phyloP scores from a whole-genome alignment of 2,113 vertebrate genomes.

The Setophaga petechia region DNA sequence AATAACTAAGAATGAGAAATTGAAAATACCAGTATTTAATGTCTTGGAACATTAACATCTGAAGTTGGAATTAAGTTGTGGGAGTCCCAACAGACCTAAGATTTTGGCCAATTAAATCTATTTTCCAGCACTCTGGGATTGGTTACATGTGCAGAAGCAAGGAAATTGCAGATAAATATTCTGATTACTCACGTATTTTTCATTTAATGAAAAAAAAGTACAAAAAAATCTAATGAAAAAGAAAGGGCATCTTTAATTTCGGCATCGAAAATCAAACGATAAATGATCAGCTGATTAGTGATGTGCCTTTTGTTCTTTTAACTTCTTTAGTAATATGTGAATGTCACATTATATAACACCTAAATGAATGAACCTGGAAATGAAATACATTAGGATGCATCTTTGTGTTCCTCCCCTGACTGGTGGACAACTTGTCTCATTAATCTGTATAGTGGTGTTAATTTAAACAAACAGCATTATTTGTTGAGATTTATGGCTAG shows the following conservation, averaged over 20 bases:
- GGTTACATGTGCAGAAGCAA: neutral
- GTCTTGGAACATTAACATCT: neutral
- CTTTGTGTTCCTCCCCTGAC: constrained; percentile 48
- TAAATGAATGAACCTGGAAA: constrained; percentile 62
- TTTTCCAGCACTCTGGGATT: neutral
- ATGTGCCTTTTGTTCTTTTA: constrained; percentile 59
- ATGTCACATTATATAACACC: constrained; percentile 67
- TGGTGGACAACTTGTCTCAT: constrained; percentile 62
- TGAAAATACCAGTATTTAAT: neutral
- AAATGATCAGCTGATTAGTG: constrained; percentile 68
- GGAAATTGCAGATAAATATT: neutral
- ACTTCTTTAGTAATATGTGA: constrained; percentile 64
- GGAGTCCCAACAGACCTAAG: neutral
- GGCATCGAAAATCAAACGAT: constrained; percentile 62
- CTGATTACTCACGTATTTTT: constrained; percentile 26
- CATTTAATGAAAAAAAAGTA: constrained; percentile 31
- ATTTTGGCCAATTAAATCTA: neutral
- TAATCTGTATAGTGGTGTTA: constrained; percentile 58
- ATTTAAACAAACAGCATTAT: constrained; percentile 59
- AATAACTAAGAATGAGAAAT: neutral
- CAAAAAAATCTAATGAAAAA: constrained; percentile 42
- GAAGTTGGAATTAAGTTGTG: neutral
- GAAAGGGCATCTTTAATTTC: constrained; percentile 64
- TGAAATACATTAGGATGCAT: constrained; percentile 58
- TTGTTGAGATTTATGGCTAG: constrained; percentile 56